These are phyloP conservation scores for Pollenia griseotomentosa DNA, from an alignment of 2,888 invertebrate genomes.

Conservation along the genomic window DNA sequence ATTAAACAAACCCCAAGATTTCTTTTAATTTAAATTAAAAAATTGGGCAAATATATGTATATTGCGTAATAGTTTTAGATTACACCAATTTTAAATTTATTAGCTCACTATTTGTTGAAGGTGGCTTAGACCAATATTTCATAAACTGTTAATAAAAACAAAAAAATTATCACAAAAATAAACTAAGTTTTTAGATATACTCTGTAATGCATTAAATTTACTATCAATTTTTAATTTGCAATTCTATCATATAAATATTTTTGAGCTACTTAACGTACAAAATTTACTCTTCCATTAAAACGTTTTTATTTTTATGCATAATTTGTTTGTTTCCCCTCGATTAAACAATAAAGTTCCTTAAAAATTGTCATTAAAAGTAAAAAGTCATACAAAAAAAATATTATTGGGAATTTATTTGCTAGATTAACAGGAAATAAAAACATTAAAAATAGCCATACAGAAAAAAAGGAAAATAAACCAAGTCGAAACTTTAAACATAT, in stretches of 20 bases:
- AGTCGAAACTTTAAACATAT: constrained; percentile 48
- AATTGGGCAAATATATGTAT: too few relatives aligned
- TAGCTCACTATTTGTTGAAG: too few relatives aligned
- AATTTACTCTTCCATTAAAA: constrained; percentile 2
- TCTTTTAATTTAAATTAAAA: too few relatives aligned
- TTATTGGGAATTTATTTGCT: constrained; percentile 47
- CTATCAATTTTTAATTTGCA: background rate
- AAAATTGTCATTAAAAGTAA: constrained; percentile 52
- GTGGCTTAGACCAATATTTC: too few relatives aligned
- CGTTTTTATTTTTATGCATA: constrained; percentile 27
- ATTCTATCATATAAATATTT: background rate
- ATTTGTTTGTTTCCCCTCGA: constrained; percentile 42
- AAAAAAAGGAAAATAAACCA: constrained; percentile 25
- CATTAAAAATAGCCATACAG: constrained; percentile 22
- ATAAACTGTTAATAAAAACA: too few relatives aligned
- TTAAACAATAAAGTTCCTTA: constrained; percentile 66
- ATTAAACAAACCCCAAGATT: too few relatives aligned
- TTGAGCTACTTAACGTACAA: background rate
- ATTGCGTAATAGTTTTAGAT: too few relatives aligned
- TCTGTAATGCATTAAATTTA: background rate
- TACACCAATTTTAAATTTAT: too few relatives aligned
- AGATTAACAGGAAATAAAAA: constrained; percentile 45
- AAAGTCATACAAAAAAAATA: background rate
- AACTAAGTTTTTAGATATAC: too few relatives aligned
- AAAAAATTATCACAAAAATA: too few relatives aligned